Evolutionary conservation across 2,888 invertebrate genomes (phyloP), one percentile per base, ranked within the genome.

Genomic region (Sycophila texana): DNA sequence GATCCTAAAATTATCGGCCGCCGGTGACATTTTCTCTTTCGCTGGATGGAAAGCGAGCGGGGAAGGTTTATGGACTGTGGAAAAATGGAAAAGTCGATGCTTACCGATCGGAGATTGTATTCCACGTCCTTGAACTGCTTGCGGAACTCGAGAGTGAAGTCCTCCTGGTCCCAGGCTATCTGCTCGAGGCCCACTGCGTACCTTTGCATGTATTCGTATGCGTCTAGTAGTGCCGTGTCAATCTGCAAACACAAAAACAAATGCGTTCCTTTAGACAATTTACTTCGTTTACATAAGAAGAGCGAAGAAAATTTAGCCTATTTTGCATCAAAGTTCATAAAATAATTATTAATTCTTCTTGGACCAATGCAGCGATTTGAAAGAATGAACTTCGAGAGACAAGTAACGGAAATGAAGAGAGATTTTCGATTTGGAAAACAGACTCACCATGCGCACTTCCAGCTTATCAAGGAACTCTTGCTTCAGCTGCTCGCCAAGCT

Each of bases 151-250:
- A 85, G 91, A 22, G 90, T 90, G 72, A 92, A 85, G 65, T 93
- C 92, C 26, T 93, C 91, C 82, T 93, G 92, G 84, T 94, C 94
- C 89, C 91, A 91, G 55, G 92, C 91, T 68, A 95, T 92, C 85
- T 94, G 93, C 85, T 95, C 93, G 78, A 95, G 87, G 47, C 94
- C 94, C 7, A 95, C 95, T 1, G 95, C 95, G 81, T 94, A 92
- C 91, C 92, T 93, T 90, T 96, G 95, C 88, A 96, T 91, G 83
- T 93, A 93, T 85, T 93, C 92, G 90, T 94, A 95, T 87, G 94
- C 92, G 76, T 92, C 91, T 72, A 93, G 91, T 84, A 95, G 89
- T 16, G 91, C 89, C 22, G 89, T 88, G 74, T 92, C 91, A 79
- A 93, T 88, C 93, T 93, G 90, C 4, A 91, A 90, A 77, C 76